Conservation (phyloP, 2,113 vertebrate genomes). For the Callipepla squamata region DNA sequence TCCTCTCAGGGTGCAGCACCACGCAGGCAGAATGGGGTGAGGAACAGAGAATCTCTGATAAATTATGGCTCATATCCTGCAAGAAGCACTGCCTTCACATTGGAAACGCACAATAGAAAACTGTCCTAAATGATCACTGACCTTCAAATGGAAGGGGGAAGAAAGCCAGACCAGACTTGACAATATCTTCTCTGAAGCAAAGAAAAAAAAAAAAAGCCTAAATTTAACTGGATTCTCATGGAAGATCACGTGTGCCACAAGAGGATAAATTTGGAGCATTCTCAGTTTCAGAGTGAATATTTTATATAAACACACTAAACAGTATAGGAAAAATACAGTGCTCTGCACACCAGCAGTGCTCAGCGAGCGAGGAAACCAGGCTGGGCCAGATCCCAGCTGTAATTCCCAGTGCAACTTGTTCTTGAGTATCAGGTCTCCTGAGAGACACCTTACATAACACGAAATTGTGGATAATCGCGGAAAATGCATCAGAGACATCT, state of each 20-base stretch:
- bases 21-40: background rate
- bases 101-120: background rate
- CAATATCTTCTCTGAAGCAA: background rate
- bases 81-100: background rate
- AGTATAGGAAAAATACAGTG: slow-evolving; percentile 59
- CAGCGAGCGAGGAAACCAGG: slow-evolving; percentile 50
- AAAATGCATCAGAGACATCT: slow-evolving; percentile 63
- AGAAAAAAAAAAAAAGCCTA: background rate
- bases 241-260: slow-evolving; percentile 28
- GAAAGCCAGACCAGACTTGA: slow-evolving; percentile 22
- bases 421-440: slow-evolving; percentile 59
- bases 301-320: slow-evolving; percentile 58
- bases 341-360: slow-evolving; percentile 44
- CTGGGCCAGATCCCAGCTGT: slow-evolving; percentile 56
- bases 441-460: slow-evolving; percentile 67
- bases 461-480: slow-evolving; percentile 66
- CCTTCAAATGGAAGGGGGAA: slow-evolving; percentile 41
- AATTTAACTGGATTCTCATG: slow-evolving; percentile 38
- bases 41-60: background rate
- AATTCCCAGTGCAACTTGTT: slow-evolving; percentile 62
- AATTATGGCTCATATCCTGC: background rate
- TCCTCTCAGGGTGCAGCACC: background rate
- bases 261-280: slow-evolving; percentile 59
- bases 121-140: slow-evolving; percentile 53
- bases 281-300: slow-evolving; percentile 65